Conservation (phyloP, 1,140 invertebrate species). For the Megathymus violae region DNA sequence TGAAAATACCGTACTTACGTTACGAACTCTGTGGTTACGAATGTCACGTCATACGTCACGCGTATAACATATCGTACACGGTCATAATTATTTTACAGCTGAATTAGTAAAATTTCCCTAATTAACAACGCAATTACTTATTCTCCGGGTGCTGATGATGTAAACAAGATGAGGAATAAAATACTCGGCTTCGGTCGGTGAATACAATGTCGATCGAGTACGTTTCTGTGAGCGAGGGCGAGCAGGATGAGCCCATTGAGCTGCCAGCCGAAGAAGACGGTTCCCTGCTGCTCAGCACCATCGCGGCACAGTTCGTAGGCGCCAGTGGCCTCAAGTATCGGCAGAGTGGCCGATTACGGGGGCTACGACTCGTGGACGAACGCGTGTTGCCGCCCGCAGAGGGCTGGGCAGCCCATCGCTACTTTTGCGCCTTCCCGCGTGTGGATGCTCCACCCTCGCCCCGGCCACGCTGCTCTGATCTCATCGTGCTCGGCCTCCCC, state of each 20-base stretch:
- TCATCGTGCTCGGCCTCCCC: constrained; percentile 92
- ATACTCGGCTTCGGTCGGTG: constrained; percentile 53
- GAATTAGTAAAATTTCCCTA: constrained; percentile 29
- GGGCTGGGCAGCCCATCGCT: constrained; percentile 75
- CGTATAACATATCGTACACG: constrained; percentile 47
- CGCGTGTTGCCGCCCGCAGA: constrained; percentile 84
- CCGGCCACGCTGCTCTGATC: constrained; percentile 91
- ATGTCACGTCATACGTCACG: constrained; percentile 63
- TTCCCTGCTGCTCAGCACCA: constrained; percentile 91
- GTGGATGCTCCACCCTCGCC: constrained; percentile 82
- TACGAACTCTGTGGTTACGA: no score
- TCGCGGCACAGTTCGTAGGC: constrained; percentile 94
- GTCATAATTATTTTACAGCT: constrained; percentile 22
- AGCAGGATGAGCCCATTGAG: constrained; percentile 94
- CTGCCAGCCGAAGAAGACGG: constrained; percentile 94
- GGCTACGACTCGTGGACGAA: constrained; percentile 92
- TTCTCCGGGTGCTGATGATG: constrained; percentile 48
- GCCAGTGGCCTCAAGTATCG: constrained; percentile 95
- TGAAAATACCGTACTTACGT: no score
- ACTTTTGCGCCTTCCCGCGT: constrained; percentile 79
- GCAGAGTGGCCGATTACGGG: constrained; percentile 90
- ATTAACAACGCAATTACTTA: constrained; percentile 33
- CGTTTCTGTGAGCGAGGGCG: constrained; percentile 90
- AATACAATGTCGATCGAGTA: constrained; percentile 81
- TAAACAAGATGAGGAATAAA: constrained; percentile 63